Conservation (phyloP, 1,140 invertebrate genomes). For the Heliconius congener region DNA sequence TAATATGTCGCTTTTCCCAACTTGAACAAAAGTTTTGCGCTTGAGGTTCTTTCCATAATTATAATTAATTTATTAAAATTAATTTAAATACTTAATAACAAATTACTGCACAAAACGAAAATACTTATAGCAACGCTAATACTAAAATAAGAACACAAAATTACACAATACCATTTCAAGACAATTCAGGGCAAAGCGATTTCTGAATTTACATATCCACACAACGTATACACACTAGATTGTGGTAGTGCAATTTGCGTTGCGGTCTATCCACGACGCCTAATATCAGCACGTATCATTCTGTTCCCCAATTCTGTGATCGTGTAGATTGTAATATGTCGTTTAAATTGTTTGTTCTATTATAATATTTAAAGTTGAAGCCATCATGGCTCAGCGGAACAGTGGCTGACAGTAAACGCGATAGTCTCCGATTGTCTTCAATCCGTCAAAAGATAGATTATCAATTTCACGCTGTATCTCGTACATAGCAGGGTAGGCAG, state of each 20-base stretch:
- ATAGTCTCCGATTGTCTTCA: background rate
- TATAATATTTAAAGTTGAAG: background rate
- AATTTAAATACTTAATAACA: background rate
- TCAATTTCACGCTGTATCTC: too few species aligned
- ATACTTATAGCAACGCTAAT: background rate
- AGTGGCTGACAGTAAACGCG: background rate
- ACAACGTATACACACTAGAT: constrained; percentile 14
- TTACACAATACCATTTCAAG: constrained; percentile 8
- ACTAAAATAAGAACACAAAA: background rate
- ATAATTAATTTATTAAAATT: too few species aligned
- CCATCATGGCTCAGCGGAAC: background rate
- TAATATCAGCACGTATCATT: constrained; percentile 47
- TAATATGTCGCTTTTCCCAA: too few species aligned
- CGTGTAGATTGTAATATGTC: background rate
- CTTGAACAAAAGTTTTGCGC: too few species aligned
- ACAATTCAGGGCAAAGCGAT: background rate
- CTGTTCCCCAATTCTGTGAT: background rate
- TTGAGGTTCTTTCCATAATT: too few species aligned
- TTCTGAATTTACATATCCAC: constrained; percentile 25
- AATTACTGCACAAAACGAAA: background rate
- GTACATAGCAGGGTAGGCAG: too few species aligned
- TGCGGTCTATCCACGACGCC: constrained; percentile 38
- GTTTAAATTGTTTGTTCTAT: background rate
- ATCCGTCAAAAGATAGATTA: background rate
- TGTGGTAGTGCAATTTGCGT: constrained; percentile 41